Conservation (phyloP, 2,888 invertebrate genomes). For the Axea sp. region DNA sequence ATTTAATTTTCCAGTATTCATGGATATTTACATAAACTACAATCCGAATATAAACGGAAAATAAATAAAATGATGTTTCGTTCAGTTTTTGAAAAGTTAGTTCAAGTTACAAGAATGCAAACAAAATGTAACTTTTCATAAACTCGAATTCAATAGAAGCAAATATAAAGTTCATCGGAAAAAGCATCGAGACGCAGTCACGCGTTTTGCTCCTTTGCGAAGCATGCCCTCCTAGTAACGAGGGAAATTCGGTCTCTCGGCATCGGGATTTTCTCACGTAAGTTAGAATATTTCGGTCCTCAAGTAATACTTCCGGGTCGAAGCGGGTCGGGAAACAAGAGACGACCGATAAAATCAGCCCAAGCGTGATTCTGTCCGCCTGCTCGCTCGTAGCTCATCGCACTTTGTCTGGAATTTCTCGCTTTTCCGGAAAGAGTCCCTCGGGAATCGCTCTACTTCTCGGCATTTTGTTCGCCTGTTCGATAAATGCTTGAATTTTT, state of each 20-base stretch:
- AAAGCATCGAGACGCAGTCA: neutral
- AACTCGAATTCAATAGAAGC: neutral
- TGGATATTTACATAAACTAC: too few species aligned
- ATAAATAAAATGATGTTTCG: too few species aligned
- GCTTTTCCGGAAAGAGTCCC: constrained; percentile 66
- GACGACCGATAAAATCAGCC: constrained; percentile 9
- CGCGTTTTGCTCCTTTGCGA: constrained; percentile 49
- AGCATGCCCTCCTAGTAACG: constrained; percentile 70
- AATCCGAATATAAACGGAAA: too few species aligned
- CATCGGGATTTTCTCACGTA: constrained; percentile 69
- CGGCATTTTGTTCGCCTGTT: constrained; percentile 66
- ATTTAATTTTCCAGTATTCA: too few species aligned
- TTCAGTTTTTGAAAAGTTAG: too few species aligned
- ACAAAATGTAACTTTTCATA: constrained; percentile 14
- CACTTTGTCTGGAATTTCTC: constrained; percentile 62
- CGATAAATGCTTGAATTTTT: constrained; percentile 69
- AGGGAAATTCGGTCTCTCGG: constrained; percentile 72
- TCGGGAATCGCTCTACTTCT: constrained; percentile 62
- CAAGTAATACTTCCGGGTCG: constrained; percentile 60
- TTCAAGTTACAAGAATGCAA: too few species aligned
- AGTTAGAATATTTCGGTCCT: constrained; percentile 39
- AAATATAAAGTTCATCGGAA: constrained; percentile 7
- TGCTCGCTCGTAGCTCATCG: constrained; percentile 63
- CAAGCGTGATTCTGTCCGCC: constrained; percentile 63
- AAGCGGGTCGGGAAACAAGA: constrained; percentile 64